Percentiles rank a stretch among this genome's conserved stretches.
Evolutionary conservation across 2,113 vertebrate species (phyloP).

Genomic region (Synchiropus splendidus): DNA sequence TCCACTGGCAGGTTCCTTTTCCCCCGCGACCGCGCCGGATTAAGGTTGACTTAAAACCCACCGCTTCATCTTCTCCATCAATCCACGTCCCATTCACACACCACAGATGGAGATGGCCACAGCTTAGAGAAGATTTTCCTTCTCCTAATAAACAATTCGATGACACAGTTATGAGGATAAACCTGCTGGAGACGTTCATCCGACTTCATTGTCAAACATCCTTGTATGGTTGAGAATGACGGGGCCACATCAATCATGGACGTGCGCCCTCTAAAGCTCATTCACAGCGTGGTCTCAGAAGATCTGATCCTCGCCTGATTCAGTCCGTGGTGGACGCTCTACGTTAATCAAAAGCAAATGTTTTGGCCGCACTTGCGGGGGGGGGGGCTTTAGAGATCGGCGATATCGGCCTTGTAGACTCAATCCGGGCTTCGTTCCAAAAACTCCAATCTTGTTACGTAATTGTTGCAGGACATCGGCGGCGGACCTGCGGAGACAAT

Average conservation of each 20-base stretch:
- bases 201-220: conserved; percentile 23
- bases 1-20: conserved; percentile 29
- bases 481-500: conserved; percentile 2
- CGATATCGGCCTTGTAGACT: neutral
- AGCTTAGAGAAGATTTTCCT: conserved; percentile 69
- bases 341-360: conserved; percentile 15
- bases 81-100: conserved; percentile 22
- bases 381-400: conserved; percentile 3
- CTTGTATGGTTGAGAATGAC: conserved; percentile 18
- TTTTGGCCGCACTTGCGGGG: neutral
- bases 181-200: conserved; percentile 50
- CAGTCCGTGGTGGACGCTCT: conserved; percentile 2
- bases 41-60: conserved; percentile 34
- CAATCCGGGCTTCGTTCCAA: conserved; percentile 1
- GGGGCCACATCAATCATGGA: neutral
- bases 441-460: conserved; percentile 3
- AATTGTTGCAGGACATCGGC: conserved; percentile 12
- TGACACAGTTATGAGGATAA: conserved; percentile 62
- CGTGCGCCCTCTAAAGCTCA: conserved; percentile 1
- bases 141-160: conserved; percentile 66
- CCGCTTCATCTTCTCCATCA: conserved; percentile 35
- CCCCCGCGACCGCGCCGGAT: conserved; percentile 23
- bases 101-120: conserved; percentile 55
- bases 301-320: conserved; percentile 29
- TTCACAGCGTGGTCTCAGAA: conserved; percentile 1